Evolutionary conservation across 1,140 invertebrate species (phyloP), one percentile per base, ranked within the genome.

Genomic region (Spodoptera litura): DNA sequence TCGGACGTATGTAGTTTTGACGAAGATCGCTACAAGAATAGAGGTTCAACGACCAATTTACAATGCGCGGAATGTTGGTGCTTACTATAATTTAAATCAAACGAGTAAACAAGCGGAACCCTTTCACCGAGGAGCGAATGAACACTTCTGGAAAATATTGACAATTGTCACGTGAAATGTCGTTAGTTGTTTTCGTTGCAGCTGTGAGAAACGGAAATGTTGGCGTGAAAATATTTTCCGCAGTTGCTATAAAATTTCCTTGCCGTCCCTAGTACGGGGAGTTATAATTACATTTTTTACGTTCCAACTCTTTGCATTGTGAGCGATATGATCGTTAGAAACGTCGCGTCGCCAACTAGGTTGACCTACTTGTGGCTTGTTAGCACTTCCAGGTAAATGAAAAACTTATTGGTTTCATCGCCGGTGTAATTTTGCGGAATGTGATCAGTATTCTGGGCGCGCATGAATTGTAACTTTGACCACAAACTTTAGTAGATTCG

Each of bases 1-100:
- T 90, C 88, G 72, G 58, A 62, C 62, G 85, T 88, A 86, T 80
- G 64, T 56, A 81, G 83, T 81, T 79, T 64, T 79, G 78, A 58
- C 56, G 61, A 52, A 58, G 70, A 64, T 81, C 71, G 8, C 51
- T 31, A 38, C 72, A 66, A 53, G 20, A 15, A 27, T 25, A 51
- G n/a, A 20, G 49, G 58, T 38, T 27, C 55, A 76, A 31, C 15
- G n/a, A 49, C n/a, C 12, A 15, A 31, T 76, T 13, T 25, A 66
- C 35, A 61, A 49, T 35, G 13, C 20, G 9, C 10, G 3, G 31
- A 72, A 72, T 20, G 58, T 58, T 72, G 64, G 12, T 27, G 64
- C 15, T 68, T 52, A 68, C 52, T 68, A 44, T 10, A 44, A 44
- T 6, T 44, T 44, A 44, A 44, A 44, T 44, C 6, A 44, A 44